Percentiles rank a stretch among this genome's conserved stretches.
Evolutionary conservation across 2,113 vertebrate genomes (phyloP).

Genomic region (Pygoscelis antarcticus): DNA sequence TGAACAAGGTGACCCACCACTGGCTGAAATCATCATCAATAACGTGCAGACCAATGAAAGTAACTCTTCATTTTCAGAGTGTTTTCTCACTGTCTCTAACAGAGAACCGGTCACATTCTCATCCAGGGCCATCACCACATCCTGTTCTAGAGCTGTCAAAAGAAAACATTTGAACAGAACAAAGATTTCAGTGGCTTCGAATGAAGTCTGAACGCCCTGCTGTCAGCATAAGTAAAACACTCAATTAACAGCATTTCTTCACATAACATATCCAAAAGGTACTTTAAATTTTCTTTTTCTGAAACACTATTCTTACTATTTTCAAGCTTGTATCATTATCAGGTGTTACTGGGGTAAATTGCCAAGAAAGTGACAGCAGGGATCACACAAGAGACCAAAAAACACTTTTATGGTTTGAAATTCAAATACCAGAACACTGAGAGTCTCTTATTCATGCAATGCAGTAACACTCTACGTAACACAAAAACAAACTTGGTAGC

Average conservation of each 20-base stretch:
- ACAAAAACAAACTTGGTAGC: background rate
- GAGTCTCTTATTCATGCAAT: background rate
- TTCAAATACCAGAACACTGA: background rate
- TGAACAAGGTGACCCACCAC: slow-evolving; percentile 51
- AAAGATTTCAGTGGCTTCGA: background rate
- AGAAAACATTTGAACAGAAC: background rate
- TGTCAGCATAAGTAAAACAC: background rate
- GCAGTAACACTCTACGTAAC: background rate
- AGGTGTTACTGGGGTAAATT: background rate
- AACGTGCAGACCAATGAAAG: slow-evolving; percentile 28
- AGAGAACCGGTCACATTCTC: slow-evolving; percentile 1
- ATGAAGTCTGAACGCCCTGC: background rate
- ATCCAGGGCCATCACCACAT: background rate
- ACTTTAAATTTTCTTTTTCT: background rate
- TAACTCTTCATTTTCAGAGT: slow-evolving; percentile 30
- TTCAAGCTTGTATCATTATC: background rate
- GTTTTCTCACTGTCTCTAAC: background rate
- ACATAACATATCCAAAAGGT: background rate
- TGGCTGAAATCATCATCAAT: slow-evolving; percentile 66
- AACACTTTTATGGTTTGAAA: background rate
- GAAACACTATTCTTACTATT: background rate
- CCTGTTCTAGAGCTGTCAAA: slow-evolving; percentile 48
- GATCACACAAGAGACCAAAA: background rate
- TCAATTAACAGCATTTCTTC: background rate
- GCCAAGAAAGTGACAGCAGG: background rate